Base-by-base conservation (phyloP, 2,797 vertebrate genomes). In the Sebastes matsubarae region DNA sequence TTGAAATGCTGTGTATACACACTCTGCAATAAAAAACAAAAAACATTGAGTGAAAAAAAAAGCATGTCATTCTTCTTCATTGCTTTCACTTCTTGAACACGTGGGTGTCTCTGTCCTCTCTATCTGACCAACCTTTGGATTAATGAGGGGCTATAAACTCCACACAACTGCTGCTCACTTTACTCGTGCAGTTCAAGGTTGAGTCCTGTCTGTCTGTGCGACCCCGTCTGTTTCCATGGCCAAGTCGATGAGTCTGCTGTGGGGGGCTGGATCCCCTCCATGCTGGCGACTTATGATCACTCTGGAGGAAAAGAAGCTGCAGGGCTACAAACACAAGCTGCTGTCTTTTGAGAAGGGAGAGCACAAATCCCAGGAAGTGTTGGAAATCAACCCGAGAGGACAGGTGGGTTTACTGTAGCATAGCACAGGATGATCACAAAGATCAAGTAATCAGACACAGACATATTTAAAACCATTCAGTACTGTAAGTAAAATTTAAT, bases 291-390 rank as follows among this genome's bases (percentile, higher is more conserved):
- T 94, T 14, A 94, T 89, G 93, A 93, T 95, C 80, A 38, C 87
- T 6, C 84, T 96, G 83, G 93, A 95, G 77, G 93, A 95, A 79
- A 95, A 95, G 75, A 85, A 80, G 34, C 88, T 95, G 67, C 91
- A 94, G 63, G 92, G 94, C 2, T 94, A 93, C 75, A 78, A 89
- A 38, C 79, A 60, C 61, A 93, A 88, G 68, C 75, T 92, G 59
- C 80, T 94, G 3, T 92, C 90, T 29, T 92, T 93, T 66, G 91
- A 93, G 55, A 90, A 86, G 60, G 60, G n/a, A 14, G 89, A 94
- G 63, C 92, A 94, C 70, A 93, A 94, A 72, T 80, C 88, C 4
- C 55, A 87, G 12, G 89, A 95, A 69, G 92, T 95, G 13, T 36
- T 92, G 87, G 86, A 89, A 4, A 79, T 95, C 58, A 96, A 93